Evolutionary conservation across 2,797 vertebrate genomes (phyloP).

Genomic region (Darevskia nairensis): DNA sequence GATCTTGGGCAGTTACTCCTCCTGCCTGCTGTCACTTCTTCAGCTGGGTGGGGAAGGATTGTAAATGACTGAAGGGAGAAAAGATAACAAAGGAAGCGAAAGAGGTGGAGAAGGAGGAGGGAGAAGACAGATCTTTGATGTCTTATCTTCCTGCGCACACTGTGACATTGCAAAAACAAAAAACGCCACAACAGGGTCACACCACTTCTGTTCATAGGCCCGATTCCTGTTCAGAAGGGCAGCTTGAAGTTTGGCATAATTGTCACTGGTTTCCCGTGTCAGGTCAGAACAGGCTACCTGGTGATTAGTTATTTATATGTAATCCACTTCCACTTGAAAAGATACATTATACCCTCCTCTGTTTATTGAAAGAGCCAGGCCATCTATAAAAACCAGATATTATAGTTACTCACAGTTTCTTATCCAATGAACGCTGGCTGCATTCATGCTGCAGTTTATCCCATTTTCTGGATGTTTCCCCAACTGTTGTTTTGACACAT

Average conservation of each 20-base stretch:
- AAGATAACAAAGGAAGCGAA: constrained; percentile 47
- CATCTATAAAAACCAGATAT: neutral
- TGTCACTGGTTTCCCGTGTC: too few relatives aligned
- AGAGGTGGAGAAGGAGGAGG: neutral
- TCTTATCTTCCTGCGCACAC: constrained; percentile 60
- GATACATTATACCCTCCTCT: neutral
- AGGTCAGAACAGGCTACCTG: neutral
- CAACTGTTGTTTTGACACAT: too few relatives aligned
- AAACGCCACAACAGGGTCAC: neutral
- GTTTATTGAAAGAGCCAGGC: neutral
- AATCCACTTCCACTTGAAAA: neutral
- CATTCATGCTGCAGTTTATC: too few relatives aligned
- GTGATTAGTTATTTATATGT: neutral
- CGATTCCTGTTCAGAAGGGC: neutral
- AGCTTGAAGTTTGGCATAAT: neutral
- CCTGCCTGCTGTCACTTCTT: neutral
- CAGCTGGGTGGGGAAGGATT: neutral
- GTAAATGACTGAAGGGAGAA: constrained; percentile 48
- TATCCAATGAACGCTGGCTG: too few relatives aligned
- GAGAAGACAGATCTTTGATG: constrained; percentile 54
- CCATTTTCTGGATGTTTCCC: too few relatives aligned
- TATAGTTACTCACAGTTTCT: neutral
- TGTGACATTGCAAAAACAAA: neutral
- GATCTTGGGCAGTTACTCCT: constrained; percentile 5
- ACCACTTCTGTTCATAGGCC: neutral